Evolutionary conservation across 2,888 invertebrate genomes (phyloP).

Genomic region (Drosophila heteroneura): DNA sequence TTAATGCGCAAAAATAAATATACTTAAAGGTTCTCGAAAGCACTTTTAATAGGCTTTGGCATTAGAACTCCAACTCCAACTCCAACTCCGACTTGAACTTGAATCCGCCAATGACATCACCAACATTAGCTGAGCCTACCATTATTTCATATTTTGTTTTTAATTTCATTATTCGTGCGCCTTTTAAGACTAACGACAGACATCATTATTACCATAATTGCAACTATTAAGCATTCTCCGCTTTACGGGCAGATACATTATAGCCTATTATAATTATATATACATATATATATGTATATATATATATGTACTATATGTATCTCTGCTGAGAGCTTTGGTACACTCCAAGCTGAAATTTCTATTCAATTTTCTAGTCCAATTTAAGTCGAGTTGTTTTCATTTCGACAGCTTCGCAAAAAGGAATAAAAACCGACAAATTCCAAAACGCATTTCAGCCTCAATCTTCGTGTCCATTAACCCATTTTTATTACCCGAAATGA

Average conservation of each 20-base stretch:
- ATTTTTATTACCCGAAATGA: slow-evolving; percentile 65
- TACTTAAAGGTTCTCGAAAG: slow-evolving; percentile 31
- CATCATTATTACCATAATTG: slow-evolving; percentile 53
- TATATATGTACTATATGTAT: background rate
- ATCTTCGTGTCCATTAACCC: slow-evolving; percentile 66
- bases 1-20: background rate
- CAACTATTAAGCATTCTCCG: slow-evolving; percentile 30
- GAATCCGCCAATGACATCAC: slow-evolving; percentile 53
- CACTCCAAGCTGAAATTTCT: background rate
- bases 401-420: background rate
- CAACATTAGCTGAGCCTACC: slow-evolving; percentile 54
- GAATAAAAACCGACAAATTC: background rate
- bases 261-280: background rate
- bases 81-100: slow-evolving; percentile 31
- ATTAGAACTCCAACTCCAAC: slow-evolving; percentile 47
- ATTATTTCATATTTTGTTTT: slow-evolving; percentile 44
- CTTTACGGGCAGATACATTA: slow-evolving; percentile 5
- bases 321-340: background rate
- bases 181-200: slow-evolving; percentile 24
- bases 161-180: slow-evolving; percentile 63
- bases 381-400: background rate
- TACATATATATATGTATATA: background rate
- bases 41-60: slow-evolving; percentile 60
- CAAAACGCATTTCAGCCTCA: slow-evolving; percentile 27
- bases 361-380: background rate